Percentiles rank a stretch among this genome's conserved stretches.
Conservation (phyloP, 2,888 invertebrate species). For the Diarsia brunnea region DNA sequence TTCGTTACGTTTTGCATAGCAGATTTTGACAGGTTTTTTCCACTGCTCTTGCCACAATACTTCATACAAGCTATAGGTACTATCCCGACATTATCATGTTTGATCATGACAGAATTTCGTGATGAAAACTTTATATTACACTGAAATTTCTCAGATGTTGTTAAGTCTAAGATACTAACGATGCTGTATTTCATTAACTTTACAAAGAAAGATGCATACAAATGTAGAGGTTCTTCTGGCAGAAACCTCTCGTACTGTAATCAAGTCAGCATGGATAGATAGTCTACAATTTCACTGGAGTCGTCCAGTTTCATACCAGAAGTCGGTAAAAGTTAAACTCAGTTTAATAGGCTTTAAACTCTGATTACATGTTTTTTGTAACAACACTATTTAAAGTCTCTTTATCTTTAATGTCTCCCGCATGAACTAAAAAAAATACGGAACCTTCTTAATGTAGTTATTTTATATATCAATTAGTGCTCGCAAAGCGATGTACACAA, state of each 20-base stretch:
- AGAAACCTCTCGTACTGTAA: neutral
- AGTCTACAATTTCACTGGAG: neutral
- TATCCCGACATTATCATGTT: no score
- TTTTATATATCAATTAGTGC: conserved; percentile 43
- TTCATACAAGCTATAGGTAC: neutral
- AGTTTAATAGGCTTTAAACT: neutral
- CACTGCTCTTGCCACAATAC: neutral
- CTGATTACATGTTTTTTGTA: neutral
- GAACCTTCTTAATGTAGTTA: conserved; percentile 33
- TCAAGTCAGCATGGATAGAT: no score
- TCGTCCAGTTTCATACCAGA: neutral
- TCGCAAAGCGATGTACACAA: conserved; percentile 28
- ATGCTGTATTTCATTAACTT: neutral
- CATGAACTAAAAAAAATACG: conserved; percentile 37
- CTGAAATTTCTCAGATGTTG: neutral
- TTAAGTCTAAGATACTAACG: neutral
- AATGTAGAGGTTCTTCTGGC: no score
- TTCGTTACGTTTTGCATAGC: neutral
- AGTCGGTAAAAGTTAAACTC: neutral
- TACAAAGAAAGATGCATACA: neutral
- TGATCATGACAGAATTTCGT: no score
- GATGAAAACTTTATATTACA: neutral
- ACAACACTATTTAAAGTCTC: neutral
- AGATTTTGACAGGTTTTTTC: neutral
- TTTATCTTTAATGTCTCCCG: conserved; percentile 30